These are phyloP conservation scores for Anthoscopus minutus DNA, from an alignment of 2,113 vertebrate genomes.

Conservation along the genomic window DNA sequence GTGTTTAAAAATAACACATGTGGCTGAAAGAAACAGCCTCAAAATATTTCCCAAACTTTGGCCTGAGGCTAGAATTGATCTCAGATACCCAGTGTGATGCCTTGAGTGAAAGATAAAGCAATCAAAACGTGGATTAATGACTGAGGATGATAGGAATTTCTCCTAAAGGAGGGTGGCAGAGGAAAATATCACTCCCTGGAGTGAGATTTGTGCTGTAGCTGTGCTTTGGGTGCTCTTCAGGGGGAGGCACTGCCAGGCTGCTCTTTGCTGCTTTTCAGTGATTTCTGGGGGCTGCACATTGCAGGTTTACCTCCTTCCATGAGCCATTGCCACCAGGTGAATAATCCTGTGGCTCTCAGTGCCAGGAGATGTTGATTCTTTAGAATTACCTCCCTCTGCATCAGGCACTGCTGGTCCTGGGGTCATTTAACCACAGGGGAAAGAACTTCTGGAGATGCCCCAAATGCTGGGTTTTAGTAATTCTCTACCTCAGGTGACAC, in stretches of 20 bases:
- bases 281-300: neutral
- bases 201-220: fast-evolving
- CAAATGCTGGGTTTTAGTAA: neutral
- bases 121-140: fast-evolving
- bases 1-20: neutral
- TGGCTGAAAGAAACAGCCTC: neutral
- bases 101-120: neutral
- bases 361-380: neutral
- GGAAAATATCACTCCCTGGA: neutral
- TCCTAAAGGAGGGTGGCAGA: neutral
- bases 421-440: neutral
- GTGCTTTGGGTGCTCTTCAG: neutral
- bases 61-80: neutral
- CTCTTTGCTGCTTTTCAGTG: neutral
- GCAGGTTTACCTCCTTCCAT: neutral
- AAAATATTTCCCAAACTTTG: neutral
- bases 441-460: neutral
- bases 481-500: neutral
- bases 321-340: neutral
- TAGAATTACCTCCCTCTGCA: neutral
- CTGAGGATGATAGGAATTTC: neutral
- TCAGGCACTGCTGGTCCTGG: neutral
- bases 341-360: neutral
- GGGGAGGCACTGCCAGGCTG: neutral
- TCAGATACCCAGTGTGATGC: neutral